Conservation (phyloP, 2,797 vertebrate species). For the Gallinago solitaria region DNA sequence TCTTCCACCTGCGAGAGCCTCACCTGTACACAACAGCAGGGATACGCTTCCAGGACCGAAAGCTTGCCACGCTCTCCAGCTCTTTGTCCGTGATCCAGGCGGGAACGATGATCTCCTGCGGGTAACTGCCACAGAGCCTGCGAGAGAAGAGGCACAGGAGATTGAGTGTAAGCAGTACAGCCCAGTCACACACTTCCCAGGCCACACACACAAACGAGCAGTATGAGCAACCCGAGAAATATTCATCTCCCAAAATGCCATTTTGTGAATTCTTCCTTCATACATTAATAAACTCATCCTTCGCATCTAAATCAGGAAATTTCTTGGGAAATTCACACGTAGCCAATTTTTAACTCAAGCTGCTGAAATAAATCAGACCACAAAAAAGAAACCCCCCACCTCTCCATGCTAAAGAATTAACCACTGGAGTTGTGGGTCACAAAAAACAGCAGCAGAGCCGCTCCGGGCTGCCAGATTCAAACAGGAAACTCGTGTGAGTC, state of each 20-base stretch:
- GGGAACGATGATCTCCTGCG: conserved; percentile 94
- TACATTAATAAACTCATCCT: background rate
- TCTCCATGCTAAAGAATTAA: background rate
- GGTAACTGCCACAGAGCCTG: conserved; percentile 96
- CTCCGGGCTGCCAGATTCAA: background rate
- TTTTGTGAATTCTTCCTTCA: background rate
- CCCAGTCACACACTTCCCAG: background rate
- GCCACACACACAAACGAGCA: background rate
- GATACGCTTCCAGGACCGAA: conserved; percentile 97
- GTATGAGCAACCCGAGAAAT: background rate
- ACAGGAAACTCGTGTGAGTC: background rate
- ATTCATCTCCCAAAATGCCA: background rate
- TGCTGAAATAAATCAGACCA: background rate
- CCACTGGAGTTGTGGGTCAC: background rate
- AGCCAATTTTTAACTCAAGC: background rate
- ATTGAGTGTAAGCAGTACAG: rapidly evolving
- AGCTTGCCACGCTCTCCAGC: conserved; percentile 93
- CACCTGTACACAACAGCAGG: conserved; percentile 96
- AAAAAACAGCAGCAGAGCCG: background rate
- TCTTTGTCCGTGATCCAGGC: conserved; percentile 98
- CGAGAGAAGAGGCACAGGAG: background rate
- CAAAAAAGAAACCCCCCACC: background rate
- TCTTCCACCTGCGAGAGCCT: background rate
- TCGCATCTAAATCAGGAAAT: background rate
- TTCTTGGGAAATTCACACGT: rapidly evolving